Evolutionary conservation across 1,140 invertebrate genomes (phyloP).

Genomic region (Sarcophaga peregrina): DNA sequence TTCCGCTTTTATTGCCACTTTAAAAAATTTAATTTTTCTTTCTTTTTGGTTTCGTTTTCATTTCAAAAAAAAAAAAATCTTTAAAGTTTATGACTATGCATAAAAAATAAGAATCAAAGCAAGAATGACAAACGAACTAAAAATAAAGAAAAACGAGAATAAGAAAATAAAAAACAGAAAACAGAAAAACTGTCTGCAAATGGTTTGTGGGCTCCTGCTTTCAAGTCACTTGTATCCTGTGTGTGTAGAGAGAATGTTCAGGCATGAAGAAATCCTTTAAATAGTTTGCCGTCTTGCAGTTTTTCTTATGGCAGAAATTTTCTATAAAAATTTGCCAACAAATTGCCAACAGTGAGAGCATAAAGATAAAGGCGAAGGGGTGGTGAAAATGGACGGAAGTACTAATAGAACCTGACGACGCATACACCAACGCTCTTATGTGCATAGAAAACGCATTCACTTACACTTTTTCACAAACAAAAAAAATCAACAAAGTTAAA

Average conservation of each 20-base stretch:
- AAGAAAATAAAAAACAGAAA: not conserved
- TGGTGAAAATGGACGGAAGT: no score
- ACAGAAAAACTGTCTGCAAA: not conserved
- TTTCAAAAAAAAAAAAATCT: no score
- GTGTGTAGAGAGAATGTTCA: not conserved
- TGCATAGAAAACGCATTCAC: not conserved
- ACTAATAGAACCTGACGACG: not conserved
- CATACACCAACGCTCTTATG: conserved; percentile 1
- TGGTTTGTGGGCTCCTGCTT: not conserved
- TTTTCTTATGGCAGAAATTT: not conserved
- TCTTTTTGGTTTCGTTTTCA: no score
- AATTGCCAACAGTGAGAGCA: not conserved
- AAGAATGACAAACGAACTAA: no score
- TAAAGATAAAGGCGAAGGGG: not conserved
- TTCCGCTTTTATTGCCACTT: no score
- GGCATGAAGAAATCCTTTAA: not conserved
- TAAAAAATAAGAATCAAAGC: no score
- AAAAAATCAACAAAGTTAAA: not conserved
- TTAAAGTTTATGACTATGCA: no score
- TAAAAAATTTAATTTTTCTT: no score
- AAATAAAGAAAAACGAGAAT: not conserved
- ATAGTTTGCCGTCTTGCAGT: not conserved
- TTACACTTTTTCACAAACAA: not conserved
- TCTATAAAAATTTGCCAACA: not conserved
- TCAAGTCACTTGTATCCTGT: not conserved